phyloP scores from a whole-genome alignment of 1,140 invertebrate genomes.

The Hycleus cichorii region DNA sequence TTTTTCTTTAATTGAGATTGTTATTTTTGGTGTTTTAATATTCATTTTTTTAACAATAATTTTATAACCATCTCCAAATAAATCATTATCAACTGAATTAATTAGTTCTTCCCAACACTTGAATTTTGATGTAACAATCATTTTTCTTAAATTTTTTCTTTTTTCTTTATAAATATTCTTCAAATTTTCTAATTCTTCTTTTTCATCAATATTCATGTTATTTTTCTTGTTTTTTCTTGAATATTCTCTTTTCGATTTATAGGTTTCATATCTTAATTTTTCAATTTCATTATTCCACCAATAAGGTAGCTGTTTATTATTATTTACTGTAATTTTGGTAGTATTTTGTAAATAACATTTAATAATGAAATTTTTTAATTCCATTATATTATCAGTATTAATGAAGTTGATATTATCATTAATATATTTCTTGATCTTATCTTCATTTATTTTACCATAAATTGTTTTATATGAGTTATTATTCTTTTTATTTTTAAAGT shows the following conservation, averaged over 20 bases:
- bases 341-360: too few relatives aligned
- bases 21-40: neutral
- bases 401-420: too few relatives aligned
- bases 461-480: too few relatives aligned
- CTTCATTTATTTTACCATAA: too few relatives aligned
- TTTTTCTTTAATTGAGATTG: neutral
- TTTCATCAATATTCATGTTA: neutral
- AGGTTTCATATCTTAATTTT: neutral
- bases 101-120: conserved; percentile 20
- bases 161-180: neutral
- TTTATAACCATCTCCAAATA: conserved; percentile 30
- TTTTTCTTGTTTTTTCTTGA: neutral
- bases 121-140: conserved; percentile 17
- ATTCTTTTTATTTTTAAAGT: too few relatives aligned
- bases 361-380: too few relatives aligned
- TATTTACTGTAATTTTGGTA: too few relatives aligned
- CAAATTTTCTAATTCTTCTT: too few relatives aligned
- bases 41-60: conserved; percentile 18
- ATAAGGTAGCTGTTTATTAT: neutral
- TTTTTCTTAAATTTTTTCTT: conserved; percentile 11
- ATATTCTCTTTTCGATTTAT: neutral
- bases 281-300: conserved; percentile 2
- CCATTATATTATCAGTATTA: too few relatives aligned
- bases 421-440: too few relatives aligned
- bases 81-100: conserved; percentile 24